A percentile compares a stretch with the other conserved stretches of the same genome.
phyloP scores from a whole-genome alignment of 2,797 vertebrate genomes.

The Phoeniculus purpureus region DNA sequence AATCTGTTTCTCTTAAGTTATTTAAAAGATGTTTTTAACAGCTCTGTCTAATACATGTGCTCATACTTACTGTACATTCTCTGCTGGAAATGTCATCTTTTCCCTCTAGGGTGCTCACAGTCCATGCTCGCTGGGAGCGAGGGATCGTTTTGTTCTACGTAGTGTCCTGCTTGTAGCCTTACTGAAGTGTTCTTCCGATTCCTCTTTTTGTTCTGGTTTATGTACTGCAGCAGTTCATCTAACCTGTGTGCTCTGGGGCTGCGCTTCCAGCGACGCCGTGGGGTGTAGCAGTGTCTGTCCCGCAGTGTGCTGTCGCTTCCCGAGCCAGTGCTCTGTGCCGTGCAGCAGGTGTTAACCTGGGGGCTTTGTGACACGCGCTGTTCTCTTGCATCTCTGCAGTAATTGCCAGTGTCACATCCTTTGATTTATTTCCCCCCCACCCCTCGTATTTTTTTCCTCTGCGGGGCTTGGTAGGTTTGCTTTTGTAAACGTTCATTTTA shows the following conservation, averaged over 20 bases:
- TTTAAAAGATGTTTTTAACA: slow-evolving; percentile 2
- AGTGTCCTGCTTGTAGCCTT: neutral
- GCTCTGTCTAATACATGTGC: neutral
- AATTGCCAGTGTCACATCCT: neutral
- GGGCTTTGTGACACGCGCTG: neutral
- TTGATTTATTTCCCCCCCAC: accelerated
- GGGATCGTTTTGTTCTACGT: neutral
- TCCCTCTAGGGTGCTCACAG: slow-evolving; percentile 27
- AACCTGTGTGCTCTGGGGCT: neutral
- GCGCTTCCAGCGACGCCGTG: neutral
- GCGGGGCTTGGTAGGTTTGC: neutral
- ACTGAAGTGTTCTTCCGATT: neutral
- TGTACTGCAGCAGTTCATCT: neutral
- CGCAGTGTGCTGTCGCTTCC: neutral
- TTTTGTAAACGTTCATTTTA: neutral
- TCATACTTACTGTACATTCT: slow-evolving; percentile 12
- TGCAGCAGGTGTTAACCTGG: neutral
- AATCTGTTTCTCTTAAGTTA: slow-evolving; percentile 2
- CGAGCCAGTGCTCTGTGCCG: neutral
- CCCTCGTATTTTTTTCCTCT: neutral
- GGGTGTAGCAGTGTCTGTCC: neutral
- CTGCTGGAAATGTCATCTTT: slow-evolving; percentile 1
- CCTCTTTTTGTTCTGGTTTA: neutral
- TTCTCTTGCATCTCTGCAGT: neutral
- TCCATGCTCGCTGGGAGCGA: slow-evolving; percentile 3